Evolutionary conservation across 2,113 vertebrate species (phyloP), one percentile per base, ranked within the genome.

Genomic region (Cheirogaleus medius): DNA sequence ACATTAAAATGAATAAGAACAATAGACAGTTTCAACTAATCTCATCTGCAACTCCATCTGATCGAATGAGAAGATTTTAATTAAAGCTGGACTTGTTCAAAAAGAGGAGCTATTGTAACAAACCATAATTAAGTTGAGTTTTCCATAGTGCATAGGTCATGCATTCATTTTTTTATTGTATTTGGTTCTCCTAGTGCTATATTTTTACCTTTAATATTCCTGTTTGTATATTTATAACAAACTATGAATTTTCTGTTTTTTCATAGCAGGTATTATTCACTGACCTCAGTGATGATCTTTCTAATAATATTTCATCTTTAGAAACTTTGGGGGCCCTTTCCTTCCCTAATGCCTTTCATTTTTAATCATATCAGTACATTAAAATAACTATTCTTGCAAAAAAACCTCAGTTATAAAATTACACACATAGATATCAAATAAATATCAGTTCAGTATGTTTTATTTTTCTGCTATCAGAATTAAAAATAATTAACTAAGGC

Each of bases 41-140:
- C 95, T 95, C 89, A 95, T 86, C 71, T 44, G 83, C 23, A 96
- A 71, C 47, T 85, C 87, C 91, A 97, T 83, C 95, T 96, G 96
- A 98, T 95, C 34, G 2, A 97, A 89, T 29, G 34, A 39, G 91
- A 90, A 96, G 63, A 77, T 88, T 98, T 97, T 94, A 97, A 98
- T 95, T 85, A 90, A 97, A 87, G 84, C 82, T 96, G 93, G 95
- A 92, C 95, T 93, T 1, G 0, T 39, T 44, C 56, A 52, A 89
- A 96, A 95, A 60, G 2, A 58, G 52, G 29, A 18, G 23, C 74
- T 93, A 86, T 91, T 97, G 80, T 96, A 49, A 9, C 71, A 92
- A 73, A 90, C 64, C 18, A 25, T 52, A 97, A 86, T 94, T 97
- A 97, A 97, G 86, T 94, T 98, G 88, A 95, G 96, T 95, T 96